These are phyloP conservation scores for Drosophila pallidifrons DNA, from an alignment of 1,140 invertebrate species.

Conservation along the genomic window DNA sequence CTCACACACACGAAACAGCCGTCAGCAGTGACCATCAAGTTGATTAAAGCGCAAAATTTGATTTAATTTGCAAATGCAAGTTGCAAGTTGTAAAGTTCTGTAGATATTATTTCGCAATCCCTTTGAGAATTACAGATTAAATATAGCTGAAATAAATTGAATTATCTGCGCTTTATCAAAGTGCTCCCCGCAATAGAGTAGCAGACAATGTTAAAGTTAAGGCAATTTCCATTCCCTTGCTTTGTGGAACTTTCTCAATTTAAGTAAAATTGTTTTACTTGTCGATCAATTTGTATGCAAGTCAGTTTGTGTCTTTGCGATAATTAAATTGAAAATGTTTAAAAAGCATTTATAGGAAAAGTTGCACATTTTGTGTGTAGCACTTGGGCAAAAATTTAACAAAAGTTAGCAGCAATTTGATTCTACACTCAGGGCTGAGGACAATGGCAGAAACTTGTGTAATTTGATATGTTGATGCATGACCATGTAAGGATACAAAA, in stretches of 20 bases:
- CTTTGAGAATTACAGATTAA: not conserved
- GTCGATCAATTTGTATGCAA: slow-evolving; percentile 3
- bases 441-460: slow-evolving; percentile 59
- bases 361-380: slow-evolving; percentile 6
- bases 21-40: not conserved
- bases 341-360: not conserved
- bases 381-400: not conserved
- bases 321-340: slow-evolving; percentile 7
- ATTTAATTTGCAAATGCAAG: slow-evolving; percentile 8
- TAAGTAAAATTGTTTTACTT: slow-evolving; percentile 3
- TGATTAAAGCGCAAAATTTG: slow-evolving; percentile 1
- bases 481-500: slow-evolving; percentile 52
- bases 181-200: too few relatives aligned
- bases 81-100: not conserved
- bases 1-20: not conserved
- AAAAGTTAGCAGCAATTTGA: slow-evolving; percentile 25
- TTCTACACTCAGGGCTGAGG: slow-evolving; percentile 6
- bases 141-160: not conserved
- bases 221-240: not conserved
- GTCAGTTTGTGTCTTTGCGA: not conserved
- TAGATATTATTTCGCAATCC: not conserved
- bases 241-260: not conserved
- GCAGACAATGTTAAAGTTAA: not conserved
- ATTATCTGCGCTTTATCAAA: not conserved
- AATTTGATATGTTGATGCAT: slow-evolving; percentile 70